Percentiles rank a stretch among this genome's conserved stretches.
Evolutionary conservation across 2,888 invertebrate species (phyloP).

Genomic region (Phasia obesa): DNA sequence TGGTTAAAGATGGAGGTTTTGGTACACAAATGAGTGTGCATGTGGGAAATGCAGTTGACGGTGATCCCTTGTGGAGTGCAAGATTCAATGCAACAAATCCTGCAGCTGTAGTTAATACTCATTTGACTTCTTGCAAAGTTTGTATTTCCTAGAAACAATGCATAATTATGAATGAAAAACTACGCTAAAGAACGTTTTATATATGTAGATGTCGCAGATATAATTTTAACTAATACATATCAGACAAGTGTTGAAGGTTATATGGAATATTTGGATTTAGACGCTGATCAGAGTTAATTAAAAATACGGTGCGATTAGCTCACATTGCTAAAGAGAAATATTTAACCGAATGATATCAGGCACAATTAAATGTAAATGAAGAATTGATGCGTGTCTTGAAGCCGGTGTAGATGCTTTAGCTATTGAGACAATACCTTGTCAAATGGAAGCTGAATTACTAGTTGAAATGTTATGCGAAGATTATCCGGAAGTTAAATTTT

Average conservation of each 20-base stretch:
- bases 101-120: slow-evolving; percentile 90
- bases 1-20: slow-evolving; percentile 89
- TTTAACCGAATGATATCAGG: slow-evolving; percentile 83
- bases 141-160: slow-evolving; percentile 62
- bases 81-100: slow-evolving; percentile 91
- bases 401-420: slow-evolving; percentile 93
- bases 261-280: slow-evolving; percentile 87
- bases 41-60: slow-evolving; percentile 89
- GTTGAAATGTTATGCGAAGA: slow-evolving; percentile 89
- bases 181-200: too few species aligned
- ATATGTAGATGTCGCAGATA: slow-evolving; percentile 92
- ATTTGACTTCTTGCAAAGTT: slow-evolving; percentile 92
- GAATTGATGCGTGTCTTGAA: slow-evolving; percentile 89
- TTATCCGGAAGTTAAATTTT: slow-evolving; percentile 90
- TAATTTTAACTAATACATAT: slow-evolving; percentile 94
- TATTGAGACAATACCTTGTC: slow-evolving; percentile 95
- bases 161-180: neutral
- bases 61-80: slow-evolving; percentile 95
- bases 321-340: slow-evolving; percentile 87
- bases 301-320: slow-evolving; percentile 89
- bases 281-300: slow-evolving; percentile 89
- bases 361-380: slow-evolving; percentile 73
- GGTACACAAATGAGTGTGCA: slow-evolving; percentile 91
- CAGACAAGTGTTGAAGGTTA: slow-evolving; percentile 92
- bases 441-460: slow-evolving; percentile 92